phyloP scores from a whole-genome alignment of 2,888 invertebrate genomes.

The Papilio elwesi region DNA sequence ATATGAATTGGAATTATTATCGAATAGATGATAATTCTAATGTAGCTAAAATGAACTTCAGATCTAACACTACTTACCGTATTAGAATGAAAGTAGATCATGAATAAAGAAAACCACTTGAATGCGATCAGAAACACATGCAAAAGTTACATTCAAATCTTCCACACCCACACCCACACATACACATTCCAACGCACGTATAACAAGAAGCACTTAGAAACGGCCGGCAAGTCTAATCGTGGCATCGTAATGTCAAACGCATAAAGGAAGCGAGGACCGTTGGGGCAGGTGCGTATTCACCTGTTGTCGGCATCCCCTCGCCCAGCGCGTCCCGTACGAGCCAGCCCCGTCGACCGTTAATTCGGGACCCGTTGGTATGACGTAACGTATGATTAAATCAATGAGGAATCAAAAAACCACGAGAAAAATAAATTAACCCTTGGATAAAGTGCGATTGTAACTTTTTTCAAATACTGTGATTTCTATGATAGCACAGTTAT shows the following conservation, averaged over 20 bases:
- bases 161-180: not conserved
- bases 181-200: not conserved
- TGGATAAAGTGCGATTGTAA: not conserved
- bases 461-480: not conserved
- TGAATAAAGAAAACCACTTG: not conserved
- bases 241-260: constrained; percentile 73
- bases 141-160: constrained; percentile 1
- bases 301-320: constrained; percentile 64
- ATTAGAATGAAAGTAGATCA: not conserved
- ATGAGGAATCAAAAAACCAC: constrained; percentile 37
- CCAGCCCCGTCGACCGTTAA: constrained; percentile 69
- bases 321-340: constrained; percentile 39
- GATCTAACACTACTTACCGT: too few species aligned
- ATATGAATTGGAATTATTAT: too few species aligned
- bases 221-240: constrained; percentile 63
- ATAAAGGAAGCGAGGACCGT: constrained; percentile 68
- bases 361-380: constrained; percentile 54
- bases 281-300: constrained; percentile 79
- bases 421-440: constrained; percentile 6
- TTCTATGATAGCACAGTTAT: too few species aligned
- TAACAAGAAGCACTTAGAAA: constrained; percentile 41
- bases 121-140: not conserved
- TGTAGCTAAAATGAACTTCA: too few species aligned
- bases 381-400: constrained; percentile 63
- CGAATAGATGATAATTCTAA: too few species aligned